Conservation (phyloP, 2,888 invertebrate genomes). For the Agrochola lota region DNA sequence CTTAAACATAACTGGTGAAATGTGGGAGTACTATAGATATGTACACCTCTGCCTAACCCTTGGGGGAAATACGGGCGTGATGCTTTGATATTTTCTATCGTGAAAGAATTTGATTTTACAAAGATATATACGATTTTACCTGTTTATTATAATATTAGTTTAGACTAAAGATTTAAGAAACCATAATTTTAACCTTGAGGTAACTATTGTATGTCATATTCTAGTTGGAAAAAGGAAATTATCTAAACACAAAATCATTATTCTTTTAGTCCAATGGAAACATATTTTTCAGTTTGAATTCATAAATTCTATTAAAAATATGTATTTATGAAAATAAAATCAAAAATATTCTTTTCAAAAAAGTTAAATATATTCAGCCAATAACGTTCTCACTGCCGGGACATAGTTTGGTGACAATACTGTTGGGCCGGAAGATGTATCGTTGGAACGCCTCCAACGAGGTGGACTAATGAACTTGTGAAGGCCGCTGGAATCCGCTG, state of each 20-base stretch:
- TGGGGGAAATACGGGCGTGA: too few relatives aligned
- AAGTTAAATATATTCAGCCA: not conserved
- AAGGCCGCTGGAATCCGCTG: too few relatives aligned
- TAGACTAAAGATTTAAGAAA: not conserved
- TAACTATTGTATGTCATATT: too few relatives aligned
- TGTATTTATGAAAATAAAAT: not conserved
- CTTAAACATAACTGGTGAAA: too few relatives aligned
- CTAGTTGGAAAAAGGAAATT: not conserved
- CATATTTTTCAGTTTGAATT: not conserved
- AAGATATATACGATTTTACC: not conserved
- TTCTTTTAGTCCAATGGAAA: not conserved
- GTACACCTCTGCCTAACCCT: too few relatives aligned
- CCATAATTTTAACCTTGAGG: too few relatives aligned
- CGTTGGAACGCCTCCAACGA: not conserved
- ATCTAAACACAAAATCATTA: not conserved
- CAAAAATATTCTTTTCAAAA: not conserved
- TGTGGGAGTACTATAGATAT: too few relatives aligned
- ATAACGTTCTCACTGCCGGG: not conserved
- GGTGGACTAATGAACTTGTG: not conserved
- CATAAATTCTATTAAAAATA: not conserved
- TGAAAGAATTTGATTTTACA: not conserved
- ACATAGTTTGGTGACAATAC: not conserved
- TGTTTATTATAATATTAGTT: not conserved
- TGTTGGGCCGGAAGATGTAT: not conserved
- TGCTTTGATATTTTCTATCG: too few relatives aligned